Conservation (phyloP, 2,797 vertebrate species). For the Lerista edwardsae region DNA sequence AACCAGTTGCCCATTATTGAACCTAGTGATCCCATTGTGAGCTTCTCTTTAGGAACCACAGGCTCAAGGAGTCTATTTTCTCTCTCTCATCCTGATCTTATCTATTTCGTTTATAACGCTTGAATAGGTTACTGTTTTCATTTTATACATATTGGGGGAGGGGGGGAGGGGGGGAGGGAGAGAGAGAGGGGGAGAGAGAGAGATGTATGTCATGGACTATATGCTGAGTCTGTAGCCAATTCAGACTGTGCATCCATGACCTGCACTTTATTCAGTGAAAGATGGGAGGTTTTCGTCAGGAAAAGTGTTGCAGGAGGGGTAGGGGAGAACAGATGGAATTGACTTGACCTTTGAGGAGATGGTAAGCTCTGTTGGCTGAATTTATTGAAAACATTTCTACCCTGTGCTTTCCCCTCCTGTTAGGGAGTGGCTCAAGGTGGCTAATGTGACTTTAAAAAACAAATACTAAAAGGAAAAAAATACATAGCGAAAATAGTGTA, state of each 20-base stretch:
- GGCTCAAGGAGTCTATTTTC: neutral
- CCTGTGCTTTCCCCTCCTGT: no score
- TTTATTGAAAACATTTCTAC: no score
- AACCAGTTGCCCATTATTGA: neutral
- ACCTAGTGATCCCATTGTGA: neutral
- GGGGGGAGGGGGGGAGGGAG: no score
- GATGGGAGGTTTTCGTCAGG: neutral
- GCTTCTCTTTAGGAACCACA: neutral
- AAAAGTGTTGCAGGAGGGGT: neutral
- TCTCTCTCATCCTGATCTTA: no score
- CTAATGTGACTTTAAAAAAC: no score
- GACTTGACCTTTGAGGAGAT: neutral
- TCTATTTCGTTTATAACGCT: neutral
- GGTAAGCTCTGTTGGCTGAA: neutral
- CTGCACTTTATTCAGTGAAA: neutral
- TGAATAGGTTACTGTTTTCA: neutral
- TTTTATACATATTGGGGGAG: constrained; percentile 28
- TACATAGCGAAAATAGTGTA: no score
- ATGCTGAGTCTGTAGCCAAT: constrained; percentile 28
- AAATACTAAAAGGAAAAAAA: no score
- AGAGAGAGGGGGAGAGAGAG: neutral
- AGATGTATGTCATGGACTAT: constrained; percentile 4
- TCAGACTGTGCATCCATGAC: neutral
- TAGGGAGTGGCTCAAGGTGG: no score
- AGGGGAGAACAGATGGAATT: neutral